Conservation (phyloP, 2,797 vertebrate species). For the Phrynocephalus vlangalii region DNA sequence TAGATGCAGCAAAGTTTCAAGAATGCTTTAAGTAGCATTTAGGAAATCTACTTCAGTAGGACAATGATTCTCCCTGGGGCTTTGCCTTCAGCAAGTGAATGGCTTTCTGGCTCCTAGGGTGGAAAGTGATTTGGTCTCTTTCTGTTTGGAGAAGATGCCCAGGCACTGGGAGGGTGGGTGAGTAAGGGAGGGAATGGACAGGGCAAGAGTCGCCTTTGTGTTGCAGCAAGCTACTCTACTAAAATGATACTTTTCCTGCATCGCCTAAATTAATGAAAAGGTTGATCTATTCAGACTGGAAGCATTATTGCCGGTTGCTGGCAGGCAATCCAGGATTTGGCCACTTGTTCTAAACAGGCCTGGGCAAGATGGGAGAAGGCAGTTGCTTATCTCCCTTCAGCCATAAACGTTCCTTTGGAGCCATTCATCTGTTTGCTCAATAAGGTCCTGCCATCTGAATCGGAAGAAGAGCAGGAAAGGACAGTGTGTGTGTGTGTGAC, state of each 20-base stretch:
- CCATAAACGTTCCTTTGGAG: conserved; percentile 44
- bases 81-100: background rate
- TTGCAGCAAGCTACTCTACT: background rate
- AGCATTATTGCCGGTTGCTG: conserved; percentile 7
- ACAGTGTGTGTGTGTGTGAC: conserved; percentile 12
- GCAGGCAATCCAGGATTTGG: conserved; percentile 26
- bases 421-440: conserved; percentile 29
- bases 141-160: background rate
- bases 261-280: background rate
- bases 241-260: conserved; percentile 8
- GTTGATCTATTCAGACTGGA: background rate
- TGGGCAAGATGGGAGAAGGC: conserved; percentile 38
- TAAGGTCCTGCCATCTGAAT: conserved; percentile 29
- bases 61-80: background rate
- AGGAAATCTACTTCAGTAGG: background rate
- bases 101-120: background rate
- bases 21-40: too few relatives aligned
- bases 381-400: conserved; percentile 40
- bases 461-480: conserved; percentile 21
- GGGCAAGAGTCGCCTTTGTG: background rate
- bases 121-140: background rate
- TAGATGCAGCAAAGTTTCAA: too few relatives aligned
- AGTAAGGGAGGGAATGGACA: too few relatives aligned
- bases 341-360: conserved; percentile 32
- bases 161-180: background rate